These are phyloP conservation scores for Hybognathus amarus DNA, from an alignment of 2,797 vertebrate genomes.

Conservation along the genomic window DNA sequence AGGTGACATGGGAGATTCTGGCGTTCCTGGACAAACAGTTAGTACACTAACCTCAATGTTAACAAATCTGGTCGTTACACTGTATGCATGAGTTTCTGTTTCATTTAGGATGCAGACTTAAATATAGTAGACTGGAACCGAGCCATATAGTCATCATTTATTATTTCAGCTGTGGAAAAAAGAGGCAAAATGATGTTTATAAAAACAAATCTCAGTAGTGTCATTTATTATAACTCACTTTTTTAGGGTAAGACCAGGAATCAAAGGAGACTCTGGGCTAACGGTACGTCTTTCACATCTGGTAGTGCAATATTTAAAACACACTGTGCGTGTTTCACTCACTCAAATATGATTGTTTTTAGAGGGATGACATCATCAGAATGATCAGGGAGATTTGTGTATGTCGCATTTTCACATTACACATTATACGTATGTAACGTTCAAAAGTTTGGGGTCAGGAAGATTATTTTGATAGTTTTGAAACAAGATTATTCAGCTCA, in stretches of 20 bases:
- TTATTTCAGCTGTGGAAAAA: background rate
- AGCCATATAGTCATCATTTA: background rate
- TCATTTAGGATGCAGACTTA: background rate
- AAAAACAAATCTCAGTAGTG: background rate
- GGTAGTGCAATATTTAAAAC: background rate
- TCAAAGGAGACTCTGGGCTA: constrained; percentile 87
- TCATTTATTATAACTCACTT: background rate
- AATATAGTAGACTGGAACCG: background rate
- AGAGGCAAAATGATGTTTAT: background rate
- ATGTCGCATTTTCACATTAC: constrained; percentile 53
- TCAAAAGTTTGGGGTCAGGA: background rate
- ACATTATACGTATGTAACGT: background rate
- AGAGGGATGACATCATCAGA: constrained; percentile 90
- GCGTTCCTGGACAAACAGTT: constrained; percentile 81
- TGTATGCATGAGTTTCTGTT: background rate
- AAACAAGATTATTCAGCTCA: background rate
- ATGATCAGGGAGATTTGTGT: constrained; percentile 93
- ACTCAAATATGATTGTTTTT: constrained; percentile 53
- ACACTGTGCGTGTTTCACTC: background rate
- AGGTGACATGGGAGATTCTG: constrained; percentile 84
- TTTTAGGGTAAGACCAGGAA: constrained; percentile 80
- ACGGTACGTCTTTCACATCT: constrained; percentile 78
- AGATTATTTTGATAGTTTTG: background rate
- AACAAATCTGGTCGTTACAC: background rate
- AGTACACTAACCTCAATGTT: constrained; percentile 59